A percentile compares a stretch with the other conserved stretches of the same genome.
phyloP scores from a whole-genome alignment of 2,888 invertebrate genomes.

The Lampropteryx suffumata region DNA sequence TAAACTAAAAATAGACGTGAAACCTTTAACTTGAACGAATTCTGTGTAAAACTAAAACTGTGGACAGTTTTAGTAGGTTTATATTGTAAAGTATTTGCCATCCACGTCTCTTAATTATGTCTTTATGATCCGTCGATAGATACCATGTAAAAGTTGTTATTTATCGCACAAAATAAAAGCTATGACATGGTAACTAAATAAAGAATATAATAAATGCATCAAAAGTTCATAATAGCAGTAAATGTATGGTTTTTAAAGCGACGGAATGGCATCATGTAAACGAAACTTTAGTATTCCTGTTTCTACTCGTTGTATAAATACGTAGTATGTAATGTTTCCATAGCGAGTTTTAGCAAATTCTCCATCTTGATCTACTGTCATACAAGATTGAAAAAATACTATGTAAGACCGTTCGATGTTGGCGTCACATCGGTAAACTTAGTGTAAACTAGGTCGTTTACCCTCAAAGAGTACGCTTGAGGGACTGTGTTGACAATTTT shows the following conservation, averaged over 20 bases:
- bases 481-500: neutral
- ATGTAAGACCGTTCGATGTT: slow-evolving; percentile 25
- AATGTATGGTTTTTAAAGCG: slow-evolving; percentile 30
- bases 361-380: slow-evolving; percentile 59
- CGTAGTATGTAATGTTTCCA: slow-evolving; percentile 68
- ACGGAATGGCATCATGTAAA: slow-evolving; percentile 60
- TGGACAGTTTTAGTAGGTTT: neutral
- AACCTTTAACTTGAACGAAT: no score
- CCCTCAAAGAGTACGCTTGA: slow-evolving; percentile 58
- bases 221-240: neutral
- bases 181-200: neutral
- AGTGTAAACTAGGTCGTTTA: slow-evolving; percentile 48
- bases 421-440: slow-evolving; percentile 56
- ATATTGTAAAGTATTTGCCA: no score
- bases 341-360: slow-evolving; percentile 68
- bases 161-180: neutral
- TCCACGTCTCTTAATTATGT: neutral
- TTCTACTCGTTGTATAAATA: slow-evolving; percentile 71
- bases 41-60: no score
- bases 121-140: no score
- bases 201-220: neutral
- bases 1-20: slow-evolving; percentile 21
- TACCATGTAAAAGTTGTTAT: no score
- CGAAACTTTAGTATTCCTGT: slow-evolving; percentile 67
- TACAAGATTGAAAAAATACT: slow-evolving; percentile 50